A percentile compares a stretch with the other conserved stretches of the same genome.
phyloP scores from a whole-genome alignment of 2,888 invertebrate species.

The Strigamia crassipes region DNA sequence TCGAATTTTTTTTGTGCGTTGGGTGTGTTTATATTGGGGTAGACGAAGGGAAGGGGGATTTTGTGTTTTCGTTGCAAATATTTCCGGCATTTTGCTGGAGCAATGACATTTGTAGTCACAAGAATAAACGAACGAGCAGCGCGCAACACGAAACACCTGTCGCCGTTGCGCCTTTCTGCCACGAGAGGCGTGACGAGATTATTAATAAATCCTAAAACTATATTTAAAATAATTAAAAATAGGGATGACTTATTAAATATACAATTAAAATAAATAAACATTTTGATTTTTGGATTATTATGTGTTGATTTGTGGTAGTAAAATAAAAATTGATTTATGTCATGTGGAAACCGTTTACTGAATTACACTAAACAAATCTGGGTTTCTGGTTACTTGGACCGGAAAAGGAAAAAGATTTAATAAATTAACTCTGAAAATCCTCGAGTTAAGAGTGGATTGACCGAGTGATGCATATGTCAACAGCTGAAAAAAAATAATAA shows the following conservation, averaged over 20 bases:
- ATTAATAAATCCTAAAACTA: constrained; percentile 11
- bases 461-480: neutral
- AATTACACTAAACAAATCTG: constrained; percentile 28
- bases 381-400: neutral
- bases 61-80: neutral
- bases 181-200: neutral
- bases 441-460: neutral
- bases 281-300: neutral
- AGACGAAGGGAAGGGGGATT: neutral
- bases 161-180: neutral
- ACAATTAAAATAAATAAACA: too few relatives aligned
- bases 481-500: neutral
- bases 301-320: neutral
- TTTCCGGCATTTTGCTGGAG: constrained; percentile 26
- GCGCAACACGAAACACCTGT: constrained; percentile 25
- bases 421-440: constrained; percentile 5
- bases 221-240: too few relatives aligned
- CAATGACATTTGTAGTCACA: constrained; percentile 34
- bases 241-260: too few relatives aligned
- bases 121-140: constrained; percentile 40
- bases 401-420: neutral
- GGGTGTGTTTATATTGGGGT: neutral
- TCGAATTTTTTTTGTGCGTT: neutral
- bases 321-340: neutral
- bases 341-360: neutral